These are phyloP conservation scores for Dendrolimus pini DNA, from an alignment of 2,888 invertebrate species.

Conservation along the genomic window DNA sequence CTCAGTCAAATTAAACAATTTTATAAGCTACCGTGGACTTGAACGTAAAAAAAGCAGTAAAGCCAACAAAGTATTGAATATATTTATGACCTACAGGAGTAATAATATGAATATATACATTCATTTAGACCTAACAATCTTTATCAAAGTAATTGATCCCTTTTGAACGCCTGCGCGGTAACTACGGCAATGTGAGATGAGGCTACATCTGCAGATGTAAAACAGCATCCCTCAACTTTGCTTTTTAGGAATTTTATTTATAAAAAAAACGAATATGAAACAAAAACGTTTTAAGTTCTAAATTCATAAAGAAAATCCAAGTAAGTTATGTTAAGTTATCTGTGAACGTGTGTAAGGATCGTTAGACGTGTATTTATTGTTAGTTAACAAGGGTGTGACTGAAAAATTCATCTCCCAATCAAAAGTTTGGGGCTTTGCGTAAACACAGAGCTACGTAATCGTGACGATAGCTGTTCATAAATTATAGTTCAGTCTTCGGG, in stretches of 20 bases:
- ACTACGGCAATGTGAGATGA: conserved; percentile 39
- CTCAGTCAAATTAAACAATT: no score
- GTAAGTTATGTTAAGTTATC: conserved; percentile 3
- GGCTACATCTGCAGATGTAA: conserved; percentile 37
- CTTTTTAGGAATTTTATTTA: conserved; percentile 24
- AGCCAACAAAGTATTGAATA: no score
- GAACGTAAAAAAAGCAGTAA: no score
- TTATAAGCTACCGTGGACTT: no score
- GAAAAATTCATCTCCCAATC: conserved; percentile 35
- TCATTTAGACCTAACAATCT: neutral
- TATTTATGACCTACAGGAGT: no score
- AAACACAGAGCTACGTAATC: conserved; percentile 8
- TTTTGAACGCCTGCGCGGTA: conserved; percentile 54
- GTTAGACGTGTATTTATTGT: neutral
- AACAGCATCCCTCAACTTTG: conserved; percentile 49
- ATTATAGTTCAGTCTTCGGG: neutral
- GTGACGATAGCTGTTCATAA: neutral
- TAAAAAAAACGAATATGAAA: conserved; percentile 1
- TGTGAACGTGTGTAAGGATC: neutral
- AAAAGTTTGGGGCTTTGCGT: conserved; percentile 30
- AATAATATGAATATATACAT: no score
- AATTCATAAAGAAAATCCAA: conserved; percentile 1
- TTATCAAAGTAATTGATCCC: conserved; percentile 8
- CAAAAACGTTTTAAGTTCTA: neutral
- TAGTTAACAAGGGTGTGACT: conserved; percentile 22